Evolutionary conservation across 1,140 invertebrate genomes (phyloP).

Genomic region (Pomacea maculata): DNA sequence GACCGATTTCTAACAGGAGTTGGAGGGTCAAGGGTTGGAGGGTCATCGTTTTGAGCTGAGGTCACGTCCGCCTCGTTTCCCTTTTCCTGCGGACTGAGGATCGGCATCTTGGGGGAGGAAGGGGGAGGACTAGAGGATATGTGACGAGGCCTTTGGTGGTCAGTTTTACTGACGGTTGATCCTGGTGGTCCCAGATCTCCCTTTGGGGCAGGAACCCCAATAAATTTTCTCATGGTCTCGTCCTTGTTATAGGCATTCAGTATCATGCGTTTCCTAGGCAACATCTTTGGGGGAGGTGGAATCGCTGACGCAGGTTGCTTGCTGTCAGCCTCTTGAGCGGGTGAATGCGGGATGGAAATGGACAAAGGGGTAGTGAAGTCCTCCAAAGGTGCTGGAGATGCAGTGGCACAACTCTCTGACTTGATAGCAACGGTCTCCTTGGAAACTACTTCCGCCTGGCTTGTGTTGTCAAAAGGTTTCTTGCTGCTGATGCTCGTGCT

Average conservation of each 20-base stretch:
- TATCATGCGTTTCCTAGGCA: slow-evolving; percentile 52
- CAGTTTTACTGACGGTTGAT: slow-evolving; percentile 7
- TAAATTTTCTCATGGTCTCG: slow-evolving; percentile 45
- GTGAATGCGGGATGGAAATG: slow-evolving; percentile 20
- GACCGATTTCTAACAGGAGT: background rate
- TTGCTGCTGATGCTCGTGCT: background rate
- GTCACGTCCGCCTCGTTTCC: slow-evolving; percentile 31
- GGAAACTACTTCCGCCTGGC: no score
- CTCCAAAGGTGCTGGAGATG: background rate
- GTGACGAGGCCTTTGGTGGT: slow-evolving; percentile 9
- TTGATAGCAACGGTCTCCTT: no score
- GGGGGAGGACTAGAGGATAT: slow-evolving; percentile 35
- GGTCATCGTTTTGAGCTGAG: slow-evolving; percentile 42
- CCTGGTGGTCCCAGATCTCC: slow-evolving; percentile 11
- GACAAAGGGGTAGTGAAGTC: slow-evolving; percentile 19
- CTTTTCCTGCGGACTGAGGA: slow-evolving; percentile 53
- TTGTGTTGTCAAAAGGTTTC: background rate
- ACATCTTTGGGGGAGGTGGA: slow-evolving; percentile 25
- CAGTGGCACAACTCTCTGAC: no score
- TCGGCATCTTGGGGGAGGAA: slow-evolving; percentile 56
- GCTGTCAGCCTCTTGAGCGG: background rate
- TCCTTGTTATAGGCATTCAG: slow-evolving; percentile 52
- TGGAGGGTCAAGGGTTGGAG: slow-evolving; percentile 42
- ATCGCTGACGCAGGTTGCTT: background rate
- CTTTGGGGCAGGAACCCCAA: slow-evolving; percentile 20